phyloP scores from a whole-genome alignment of 2,113 vertebrate genomes.

The Eretmochelys imbricata region DNA sequence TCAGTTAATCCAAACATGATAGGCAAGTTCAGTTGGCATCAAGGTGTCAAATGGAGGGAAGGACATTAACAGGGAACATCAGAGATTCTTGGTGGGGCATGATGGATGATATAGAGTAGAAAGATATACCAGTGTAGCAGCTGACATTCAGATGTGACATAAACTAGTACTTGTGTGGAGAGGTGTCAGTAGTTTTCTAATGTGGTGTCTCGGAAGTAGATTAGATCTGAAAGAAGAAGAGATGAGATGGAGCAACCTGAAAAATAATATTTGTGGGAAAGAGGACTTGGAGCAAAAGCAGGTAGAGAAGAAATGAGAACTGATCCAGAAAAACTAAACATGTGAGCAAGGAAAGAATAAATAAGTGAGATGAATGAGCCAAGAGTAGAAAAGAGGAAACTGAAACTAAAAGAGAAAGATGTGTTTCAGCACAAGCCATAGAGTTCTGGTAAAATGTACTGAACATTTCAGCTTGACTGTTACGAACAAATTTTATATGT shows the following conservation, averaged over 20 bases:
- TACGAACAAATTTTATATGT: background rate
- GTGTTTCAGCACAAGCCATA: background rate
- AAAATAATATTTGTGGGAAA: background rate
- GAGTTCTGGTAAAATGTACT: background rate
- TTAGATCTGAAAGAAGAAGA: background rate
- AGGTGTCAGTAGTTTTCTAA: background rate
- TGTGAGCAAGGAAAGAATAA: background rate
- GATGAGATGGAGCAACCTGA: background rate
- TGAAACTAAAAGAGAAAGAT: background rate
- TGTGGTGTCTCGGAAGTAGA: background rate
- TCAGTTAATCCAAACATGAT: background rate
- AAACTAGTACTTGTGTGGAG: background rate
- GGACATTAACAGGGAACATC: background rate
- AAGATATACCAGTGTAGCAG: background rate
- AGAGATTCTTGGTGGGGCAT: background rate
- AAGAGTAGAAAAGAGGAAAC: background rate
- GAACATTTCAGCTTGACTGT: background rate
- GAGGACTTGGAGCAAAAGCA: background rate
- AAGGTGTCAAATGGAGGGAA: background rate
- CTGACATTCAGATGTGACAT: background rate
- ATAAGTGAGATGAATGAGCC: fast-evolving
- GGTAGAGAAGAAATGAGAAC: background rate
- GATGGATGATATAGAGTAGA: background rate
- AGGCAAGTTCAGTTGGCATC: background rate
- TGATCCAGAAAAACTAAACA: background rate